Conservation (phyloP, 2,888 invertebrate genomes). For the Eilema caniola region DNA sequence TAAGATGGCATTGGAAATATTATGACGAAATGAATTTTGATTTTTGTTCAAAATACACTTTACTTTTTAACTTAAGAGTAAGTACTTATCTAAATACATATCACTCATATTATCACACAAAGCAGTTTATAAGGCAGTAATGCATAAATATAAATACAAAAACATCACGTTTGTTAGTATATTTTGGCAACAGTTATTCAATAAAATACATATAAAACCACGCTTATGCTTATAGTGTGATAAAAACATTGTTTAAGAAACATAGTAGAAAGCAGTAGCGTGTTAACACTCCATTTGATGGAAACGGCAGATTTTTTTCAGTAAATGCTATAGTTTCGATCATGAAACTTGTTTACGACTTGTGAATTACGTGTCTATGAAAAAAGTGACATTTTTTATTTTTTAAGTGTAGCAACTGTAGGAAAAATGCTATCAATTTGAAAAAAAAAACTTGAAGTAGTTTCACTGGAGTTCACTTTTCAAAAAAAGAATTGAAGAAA, state of each 20-base stretch:
- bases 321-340: slow-evolving; percentile 63
- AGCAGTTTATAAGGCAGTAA: background rate
- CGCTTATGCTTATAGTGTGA: slow-evolving; percentile 8
- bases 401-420: background rate
- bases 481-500: background rate
- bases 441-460: background rate
- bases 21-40: too few relatives aligned
- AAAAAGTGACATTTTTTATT: slow-evolving; percentile 23
- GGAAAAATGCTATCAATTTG: slow-evolving; percentile 4
- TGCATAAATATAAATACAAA: background rate
- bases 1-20: too few relatives aligned
- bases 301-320: slow-evolving; percentile 55
- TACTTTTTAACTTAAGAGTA: too few relatives aligned
- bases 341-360: slow-evolving; percentile 58
- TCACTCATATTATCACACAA: too few relatives aligned
- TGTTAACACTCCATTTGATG: slow-evolving; percentile 64
- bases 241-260: slow-evolving; percentile 16
- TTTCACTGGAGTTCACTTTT: background rate
- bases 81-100: background rate
- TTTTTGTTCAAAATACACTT: too few relatives aligned
- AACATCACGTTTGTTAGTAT: background rate
- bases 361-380: slow-evolving; percentile 48
- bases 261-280: slow-evolving; percentile 55
- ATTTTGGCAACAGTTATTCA: background rate
- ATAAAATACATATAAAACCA: slow-evolving; percentile 5